Evolutionary conservation across 2,888 invertebrate genomes (phyloP).

Genomic region (Thumatha senex): DNA sequence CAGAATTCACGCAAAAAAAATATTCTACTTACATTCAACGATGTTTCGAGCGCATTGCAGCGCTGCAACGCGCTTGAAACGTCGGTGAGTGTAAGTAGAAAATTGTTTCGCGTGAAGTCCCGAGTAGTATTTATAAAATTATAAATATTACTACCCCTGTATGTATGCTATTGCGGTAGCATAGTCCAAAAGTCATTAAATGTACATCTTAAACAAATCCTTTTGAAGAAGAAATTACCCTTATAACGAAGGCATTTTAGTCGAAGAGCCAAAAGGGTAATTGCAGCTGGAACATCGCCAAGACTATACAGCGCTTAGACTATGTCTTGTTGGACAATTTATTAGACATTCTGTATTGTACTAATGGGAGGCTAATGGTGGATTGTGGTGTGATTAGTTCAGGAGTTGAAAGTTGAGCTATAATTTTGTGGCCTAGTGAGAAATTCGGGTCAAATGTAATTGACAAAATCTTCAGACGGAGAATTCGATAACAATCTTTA

Average conservation of each 20-base stretch:
- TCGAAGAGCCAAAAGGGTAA: slow-evolving; percentile 30
- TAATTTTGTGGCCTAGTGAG: neutral
- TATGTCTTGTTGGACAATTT: slow-evolving; percentile 31
- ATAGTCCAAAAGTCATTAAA: slow-evolving; percentile 15
- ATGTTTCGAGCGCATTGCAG: no score
- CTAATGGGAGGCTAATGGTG: slow-evolving; percentile 22
- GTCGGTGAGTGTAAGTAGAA: no score
- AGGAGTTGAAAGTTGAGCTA: neutral
- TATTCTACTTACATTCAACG: no score
- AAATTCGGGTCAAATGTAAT: no score
- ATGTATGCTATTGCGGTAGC: no score
- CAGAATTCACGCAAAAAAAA: no score
- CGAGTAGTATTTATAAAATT: no score
- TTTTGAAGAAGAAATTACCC: slow-evolving; percentile 16
- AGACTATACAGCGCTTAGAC: slow-evolving; percentile 23
- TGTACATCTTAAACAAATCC: slow-evolving; percentile 22
- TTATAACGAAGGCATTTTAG: slow-evolving; percentile 6
- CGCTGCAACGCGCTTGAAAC: no score
- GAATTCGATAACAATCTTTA: no score
- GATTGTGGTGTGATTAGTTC: slow-evolving; percentile 7
- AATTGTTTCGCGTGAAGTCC: no score
- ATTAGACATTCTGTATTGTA: slow-evolving; percentile 21
- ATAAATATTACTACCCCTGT: no score
- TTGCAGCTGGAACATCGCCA: slow-evolving; percentile 36
- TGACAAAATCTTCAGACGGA: no score